phyloP scores from a whole-genome alignment of 2,113 vertebrate species.

The Tamias sibiricus region DNA sequence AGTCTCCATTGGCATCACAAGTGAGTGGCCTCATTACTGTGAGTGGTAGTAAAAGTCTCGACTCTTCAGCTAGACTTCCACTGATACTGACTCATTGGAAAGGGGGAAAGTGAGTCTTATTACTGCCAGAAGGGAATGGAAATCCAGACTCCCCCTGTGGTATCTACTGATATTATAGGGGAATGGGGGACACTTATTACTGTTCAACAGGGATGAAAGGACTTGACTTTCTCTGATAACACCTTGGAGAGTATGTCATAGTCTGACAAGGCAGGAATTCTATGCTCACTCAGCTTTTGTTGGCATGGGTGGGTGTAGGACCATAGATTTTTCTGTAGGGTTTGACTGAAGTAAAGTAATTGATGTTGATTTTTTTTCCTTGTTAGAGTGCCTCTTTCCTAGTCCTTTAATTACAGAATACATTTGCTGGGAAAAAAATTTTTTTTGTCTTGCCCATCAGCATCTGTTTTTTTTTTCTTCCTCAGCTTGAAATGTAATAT shows the following conservation, averaged over 20 bases:
- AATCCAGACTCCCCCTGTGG: background rate
- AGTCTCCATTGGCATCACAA: background rate
- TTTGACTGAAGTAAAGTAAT: background rate
- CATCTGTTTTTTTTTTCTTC: background rate
- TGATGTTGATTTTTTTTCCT: background rate
- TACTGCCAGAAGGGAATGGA: background rate
- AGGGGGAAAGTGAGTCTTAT: background rate
- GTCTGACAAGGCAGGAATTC: background rate
- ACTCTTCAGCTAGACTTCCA: background rate
- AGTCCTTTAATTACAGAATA: background rate
- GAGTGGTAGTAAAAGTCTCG: background rate
- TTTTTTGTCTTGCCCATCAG: background rate
- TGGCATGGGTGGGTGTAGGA: background rate
- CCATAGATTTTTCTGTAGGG: background rate
- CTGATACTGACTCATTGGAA: background rate
- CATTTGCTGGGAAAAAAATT: background rate
- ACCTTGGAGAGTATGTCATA: background rate
- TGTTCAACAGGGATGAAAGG: background rate
- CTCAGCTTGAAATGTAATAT: background rate
- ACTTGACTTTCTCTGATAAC: background rate
- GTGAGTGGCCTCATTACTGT: background rate
- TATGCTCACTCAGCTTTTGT: background rate
- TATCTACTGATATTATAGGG: background rate
- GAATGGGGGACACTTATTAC: background rate
- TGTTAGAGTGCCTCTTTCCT: background rate